These are phyloP conservation scores for Cydia fagiglandana DNA, from an alignment of 1,140 invertebrate genomes.

Conservation along the genomic window DNA sequence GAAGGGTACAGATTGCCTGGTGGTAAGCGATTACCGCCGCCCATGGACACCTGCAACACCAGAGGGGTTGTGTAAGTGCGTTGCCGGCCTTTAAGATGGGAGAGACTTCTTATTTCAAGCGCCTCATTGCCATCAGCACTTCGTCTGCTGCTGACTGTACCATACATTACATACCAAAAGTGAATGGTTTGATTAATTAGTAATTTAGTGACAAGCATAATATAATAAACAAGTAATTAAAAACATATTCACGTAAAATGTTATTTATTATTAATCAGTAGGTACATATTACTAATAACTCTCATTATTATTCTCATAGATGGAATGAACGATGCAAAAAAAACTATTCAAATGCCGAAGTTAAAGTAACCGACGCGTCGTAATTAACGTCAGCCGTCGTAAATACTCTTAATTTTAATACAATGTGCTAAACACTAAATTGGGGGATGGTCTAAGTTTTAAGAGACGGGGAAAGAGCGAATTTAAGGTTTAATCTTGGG, in stretches of 20 bases:
- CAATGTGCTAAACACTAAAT: slow-evolving; percentile 20
- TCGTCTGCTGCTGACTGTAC: no score
- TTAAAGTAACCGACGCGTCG: slow-evolving; percentile 10
- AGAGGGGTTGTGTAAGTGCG: no score
- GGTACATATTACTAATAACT: background rate
- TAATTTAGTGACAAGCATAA: no score
- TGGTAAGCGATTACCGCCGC: no score
- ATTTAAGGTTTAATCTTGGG: no score
- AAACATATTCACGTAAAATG: slow-evolving; percentile 1
- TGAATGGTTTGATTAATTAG: no score
- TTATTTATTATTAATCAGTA: slow-evolving; percentile 10
- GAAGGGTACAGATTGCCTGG: no score
- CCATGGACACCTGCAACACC: no score
- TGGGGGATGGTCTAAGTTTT: background rate
- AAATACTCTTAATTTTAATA: slow-evolving; percentile 31
- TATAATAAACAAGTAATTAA: background rate
- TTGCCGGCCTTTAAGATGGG: no score
- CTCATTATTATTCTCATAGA: background rate
- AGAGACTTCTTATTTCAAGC: no score
- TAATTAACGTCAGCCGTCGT: slow-evolving; percentile 16
- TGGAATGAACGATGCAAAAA: slow-evolving; percentile 19
- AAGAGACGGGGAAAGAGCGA: background rate
- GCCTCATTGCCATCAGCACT: no score
- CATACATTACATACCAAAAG: no score
- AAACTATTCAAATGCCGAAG: background rate